Evolutionary conservation across 2,797 vertebrate genomes (phyloP).

Genomic region (Gephyroberyx darwinii): DNA sequence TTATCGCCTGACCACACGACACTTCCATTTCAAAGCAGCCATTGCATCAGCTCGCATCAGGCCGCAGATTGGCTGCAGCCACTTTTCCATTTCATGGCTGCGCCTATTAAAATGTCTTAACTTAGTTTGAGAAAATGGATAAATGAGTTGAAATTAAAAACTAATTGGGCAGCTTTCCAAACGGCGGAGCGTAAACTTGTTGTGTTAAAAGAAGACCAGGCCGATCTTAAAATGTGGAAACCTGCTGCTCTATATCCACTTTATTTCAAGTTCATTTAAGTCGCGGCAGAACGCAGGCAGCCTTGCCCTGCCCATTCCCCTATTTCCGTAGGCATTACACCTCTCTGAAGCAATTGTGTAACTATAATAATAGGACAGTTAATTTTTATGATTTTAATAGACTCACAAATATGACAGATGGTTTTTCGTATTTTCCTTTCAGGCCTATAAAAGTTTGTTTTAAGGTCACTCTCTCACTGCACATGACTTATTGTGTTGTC

Average conservation of each 20-base stretch:
- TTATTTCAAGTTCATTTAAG: not conserved
- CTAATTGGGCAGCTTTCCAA: not conserved
- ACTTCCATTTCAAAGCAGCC: not conserved
- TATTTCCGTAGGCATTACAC: too few species aligned
- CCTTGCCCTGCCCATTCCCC: not conserved
- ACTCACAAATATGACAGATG: not conserved
- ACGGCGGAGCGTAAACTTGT: too few species aligned
- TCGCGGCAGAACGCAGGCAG: not conserved
- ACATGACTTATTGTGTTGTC: slow-evolving; percentile 34
- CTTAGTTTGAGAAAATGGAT: not conserved
- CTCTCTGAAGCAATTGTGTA: not conserved
- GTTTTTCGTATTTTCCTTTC: too few species aligned
- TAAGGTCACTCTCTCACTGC: slow-evolving; percentile 31
- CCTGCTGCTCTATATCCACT: too few species aligned
- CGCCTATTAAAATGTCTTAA: slow-evolving; percentile 6
- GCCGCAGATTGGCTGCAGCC: not conserved
- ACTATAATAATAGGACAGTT: slow-evolving; percentile 16
- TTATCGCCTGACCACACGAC: not conserved
- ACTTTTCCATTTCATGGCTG: not conserved
- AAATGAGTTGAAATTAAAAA: not conserved
- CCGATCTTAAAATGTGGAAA: too few species aligned
- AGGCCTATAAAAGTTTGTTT: not conserved
- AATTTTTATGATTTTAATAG: not conserved
- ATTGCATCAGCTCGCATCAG: slow-evolving; percentile 2
- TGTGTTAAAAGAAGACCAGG: too few species aligned